A percentile compares a stretch with the other conserved stretches of the same genome.
These are phyloP conservation scores for Gallinago stenura DNA, from an alignment of 2,797 vertebrate genomes.

Conservation along the genomic window DNA sequence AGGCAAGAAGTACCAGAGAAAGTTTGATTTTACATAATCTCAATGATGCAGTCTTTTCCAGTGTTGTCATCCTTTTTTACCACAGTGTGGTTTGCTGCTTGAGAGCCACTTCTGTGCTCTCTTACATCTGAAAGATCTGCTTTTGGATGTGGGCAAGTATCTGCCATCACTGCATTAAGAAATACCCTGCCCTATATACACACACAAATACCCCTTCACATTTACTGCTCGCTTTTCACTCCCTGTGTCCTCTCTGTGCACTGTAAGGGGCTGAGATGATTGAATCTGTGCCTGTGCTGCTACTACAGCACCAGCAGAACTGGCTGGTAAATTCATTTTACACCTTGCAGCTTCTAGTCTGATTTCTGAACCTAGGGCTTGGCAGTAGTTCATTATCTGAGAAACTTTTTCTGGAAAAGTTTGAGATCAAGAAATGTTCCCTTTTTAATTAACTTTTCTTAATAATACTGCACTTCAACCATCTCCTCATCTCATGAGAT, in stretches of 20 bases:
- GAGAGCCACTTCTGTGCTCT: not conserved
- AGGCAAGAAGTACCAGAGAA: not conserved
- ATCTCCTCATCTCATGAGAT: not conserved
- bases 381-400: not conserved
- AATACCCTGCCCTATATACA: not conserved
- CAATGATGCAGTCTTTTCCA: not conserved
- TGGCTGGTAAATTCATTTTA: not conserved
- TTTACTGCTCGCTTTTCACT: not conserved
- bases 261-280: not conserved
- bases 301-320: not conserved
- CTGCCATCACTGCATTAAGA: not conserved
- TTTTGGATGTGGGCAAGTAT: not conserved
- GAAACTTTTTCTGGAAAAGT: not conserved
- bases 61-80: not conserved
- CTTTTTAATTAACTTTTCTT: not conserved
- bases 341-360: not conserved
- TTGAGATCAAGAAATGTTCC: not conserved
- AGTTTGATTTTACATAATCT: not conserved
- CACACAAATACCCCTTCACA: rapidly evolving
- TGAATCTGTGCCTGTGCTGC: not conserved
- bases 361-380: not conserved
- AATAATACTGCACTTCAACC: not conserved
- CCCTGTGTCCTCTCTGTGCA: not conserved
- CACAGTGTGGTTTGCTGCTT: not conserved
- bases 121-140: not conserved